phyloP scores from a whole-genome alignment of 2,888 invertebrate genomes.

The Frankliniella intonsa region DNA sequence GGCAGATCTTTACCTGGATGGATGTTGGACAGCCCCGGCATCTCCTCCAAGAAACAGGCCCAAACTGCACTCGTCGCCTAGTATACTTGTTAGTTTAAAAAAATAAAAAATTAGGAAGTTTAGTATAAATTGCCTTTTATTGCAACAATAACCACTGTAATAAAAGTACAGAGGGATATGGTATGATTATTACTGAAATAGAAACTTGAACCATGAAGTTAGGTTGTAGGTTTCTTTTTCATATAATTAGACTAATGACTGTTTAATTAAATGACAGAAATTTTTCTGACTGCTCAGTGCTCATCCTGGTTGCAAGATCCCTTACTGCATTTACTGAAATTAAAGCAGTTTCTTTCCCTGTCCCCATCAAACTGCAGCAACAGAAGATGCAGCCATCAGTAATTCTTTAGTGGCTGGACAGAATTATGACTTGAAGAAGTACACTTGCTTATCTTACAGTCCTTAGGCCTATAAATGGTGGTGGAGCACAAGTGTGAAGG shows the following conservation, averaged over 20 bases:
- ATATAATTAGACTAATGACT: no score
- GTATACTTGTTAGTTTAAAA: conserved; percentile 21
- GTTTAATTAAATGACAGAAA: no score
- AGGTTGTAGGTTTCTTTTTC: no score
- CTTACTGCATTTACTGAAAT: no score
- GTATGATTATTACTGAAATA: background rate
- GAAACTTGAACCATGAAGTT: background rate
- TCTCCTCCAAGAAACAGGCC: conserved; percentile 20
- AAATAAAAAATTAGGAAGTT: conserved; percentile 20
- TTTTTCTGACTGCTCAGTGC: no score
- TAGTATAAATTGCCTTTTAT: background rate
- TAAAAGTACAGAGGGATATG: background rate
- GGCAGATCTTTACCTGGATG: conserved; percentile 9
- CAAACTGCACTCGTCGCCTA: conserved; percentile 9
- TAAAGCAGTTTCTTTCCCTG: no score
- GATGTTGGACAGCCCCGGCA: conserved; percentile 13
- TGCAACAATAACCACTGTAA: no score
- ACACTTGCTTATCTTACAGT: background rate
- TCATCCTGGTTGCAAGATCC: no score
- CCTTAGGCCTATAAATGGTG: background rate
- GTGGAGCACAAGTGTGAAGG: background rate
- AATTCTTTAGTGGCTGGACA: no score
- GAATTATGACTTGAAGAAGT: background rate
- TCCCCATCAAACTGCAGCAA: no score
- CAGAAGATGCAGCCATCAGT: no score